These are phyloP conservation scores for Bos javanicus DNA, from an alignment of 2,113 vertebrate species.

Conservation along the genomic window DNA sequence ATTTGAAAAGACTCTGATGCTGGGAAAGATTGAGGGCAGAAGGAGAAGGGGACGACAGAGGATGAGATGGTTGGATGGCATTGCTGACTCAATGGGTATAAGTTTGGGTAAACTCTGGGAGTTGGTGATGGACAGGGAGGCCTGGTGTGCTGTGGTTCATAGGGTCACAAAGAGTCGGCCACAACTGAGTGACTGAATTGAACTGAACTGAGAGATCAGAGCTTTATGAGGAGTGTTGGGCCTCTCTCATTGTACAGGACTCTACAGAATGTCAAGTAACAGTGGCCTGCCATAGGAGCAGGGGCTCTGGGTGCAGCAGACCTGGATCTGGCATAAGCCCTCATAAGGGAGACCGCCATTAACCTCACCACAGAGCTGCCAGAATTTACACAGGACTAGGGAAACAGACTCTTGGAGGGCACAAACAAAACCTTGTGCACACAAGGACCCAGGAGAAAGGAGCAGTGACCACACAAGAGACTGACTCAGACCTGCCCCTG, in stretches of 20 bases:
- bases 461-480: neutral
- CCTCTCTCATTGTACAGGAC: neutral
- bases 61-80: neutral
- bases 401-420: neutral
- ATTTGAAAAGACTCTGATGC: neutral
- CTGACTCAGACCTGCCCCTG: neutral
- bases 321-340: neutral
- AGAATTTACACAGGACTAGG: neutral
- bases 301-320: neutral
- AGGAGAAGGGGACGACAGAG: neutral
- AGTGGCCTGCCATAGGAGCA: neutral
- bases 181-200: neutral
- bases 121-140: neutral
- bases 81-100: neutral
- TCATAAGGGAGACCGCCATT: neutral
- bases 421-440: neutral
- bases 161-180: neutral
- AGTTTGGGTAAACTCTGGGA: neutral
- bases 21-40: neutral
- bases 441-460: neutral
- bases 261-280: neutral
- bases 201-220: neutral
- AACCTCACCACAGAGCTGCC: neutral
- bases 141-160: rapidly evolving
- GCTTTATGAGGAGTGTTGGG: neutral